These are phyloP conservation scores for Sericinus montela DNA, from an alignment of 2,888 invertebrate species.

Conservation along the genomic window DNA sequence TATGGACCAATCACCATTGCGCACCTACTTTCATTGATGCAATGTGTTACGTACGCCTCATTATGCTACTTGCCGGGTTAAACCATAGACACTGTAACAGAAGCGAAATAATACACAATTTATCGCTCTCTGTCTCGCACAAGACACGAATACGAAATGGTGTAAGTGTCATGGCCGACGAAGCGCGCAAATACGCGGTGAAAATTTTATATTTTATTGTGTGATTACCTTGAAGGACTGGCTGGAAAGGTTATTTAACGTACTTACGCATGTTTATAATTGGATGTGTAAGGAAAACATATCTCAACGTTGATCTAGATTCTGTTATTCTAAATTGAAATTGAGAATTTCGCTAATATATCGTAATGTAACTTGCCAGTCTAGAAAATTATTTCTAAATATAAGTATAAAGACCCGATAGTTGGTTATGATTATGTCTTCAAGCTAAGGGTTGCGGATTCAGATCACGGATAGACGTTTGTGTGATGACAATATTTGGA, in stretches of 20 bases:
- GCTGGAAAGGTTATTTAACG: constrained; percentile 5
- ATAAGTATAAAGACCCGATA: too few species aligned
- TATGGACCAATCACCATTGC: neutral
- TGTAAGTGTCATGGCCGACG: constrained; percentile 45
- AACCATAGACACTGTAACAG: constrained; percentile 28
- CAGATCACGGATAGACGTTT: too few species aligned
- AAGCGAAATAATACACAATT: constrained; percentile 43
- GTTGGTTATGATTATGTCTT: too few species aligned
- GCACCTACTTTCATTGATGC: constrained; percentile 13
- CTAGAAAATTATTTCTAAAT: too few species aligned
- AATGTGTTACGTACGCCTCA: constrained; percentile 25
- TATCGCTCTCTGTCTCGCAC: constrained; percentile 28
- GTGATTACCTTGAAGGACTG: neutral
- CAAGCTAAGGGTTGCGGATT: too few species aligned
- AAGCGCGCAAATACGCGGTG: constrained; percentile 31
- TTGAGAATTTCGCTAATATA: too few species aligned
- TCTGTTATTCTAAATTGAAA: neutral
- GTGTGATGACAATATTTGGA: too few species aligned
- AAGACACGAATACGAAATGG: constrained; percentile 41
- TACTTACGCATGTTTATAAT: neutral
- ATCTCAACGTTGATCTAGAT: neutral
- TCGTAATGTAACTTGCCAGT: too few species aligned
- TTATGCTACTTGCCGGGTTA: constrained; percentile 20
- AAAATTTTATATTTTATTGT: constrained; percentile 31
- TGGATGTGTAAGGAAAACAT: too few species aligned